Conservation (phyloP, 2,888 invertebrate genomes). For the Caenorhabditis panamensis region DNA sequence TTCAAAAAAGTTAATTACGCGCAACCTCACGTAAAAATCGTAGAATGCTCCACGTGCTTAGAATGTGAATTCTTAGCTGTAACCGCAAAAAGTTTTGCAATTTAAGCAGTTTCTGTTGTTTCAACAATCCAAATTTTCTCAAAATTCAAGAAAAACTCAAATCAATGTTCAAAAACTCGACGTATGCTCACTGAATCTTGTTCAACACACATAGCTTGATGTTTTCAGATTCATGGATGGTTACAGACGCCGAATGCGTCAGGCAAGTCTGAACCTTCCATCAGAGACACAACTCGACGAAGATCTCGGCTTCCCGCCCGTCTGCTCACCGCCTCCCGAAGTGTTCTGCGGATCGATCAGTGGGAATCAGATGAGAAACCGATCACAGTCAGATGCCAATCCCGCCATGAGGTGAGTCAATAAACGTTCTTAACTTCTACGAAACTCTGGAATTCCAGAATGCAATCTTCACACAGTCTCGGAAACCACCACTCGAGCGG, state of each 20-base stretch:
- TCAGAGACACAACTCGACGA: conserved; percentile 49
- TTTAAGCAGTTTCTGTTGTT: too few relatives aligned
- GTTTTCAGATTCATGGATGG: conserved; percentile 59
- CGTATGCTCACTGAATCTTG: too few relatives aligned
- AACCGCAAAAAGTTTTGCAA: too few relatives aligned
- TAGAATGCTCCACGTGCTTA: too few relatives aligned
- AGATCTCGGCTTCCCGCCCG: conserved; percentile 67
- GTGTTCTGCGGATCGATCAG: conserved; percentile 54
- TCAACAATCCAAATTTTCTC: too few relatives aligned
- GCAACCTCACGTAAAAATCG: too few relatives aligned
- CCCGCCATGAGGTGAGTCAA: conserved; percentile 14
- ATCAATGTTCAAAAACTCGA: too few relatives aligned
- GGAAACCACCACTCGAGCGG: conserved; percentile 10
- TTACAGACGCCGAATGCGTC: conserved; percentile 56
- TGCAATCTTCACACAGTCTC: conserved; percentile 34
- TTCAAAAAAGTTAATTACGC: too few relatives aligned
- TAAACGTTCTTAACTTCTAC: too few relatives aligned
- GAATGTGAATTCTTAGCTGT: too few relatives aligned
- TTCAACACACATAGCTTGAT: too few relatives aligned
- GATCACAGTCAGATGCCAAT: conserved; percentile 53
- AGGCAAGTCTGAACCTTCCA: conserved; percentile 59
- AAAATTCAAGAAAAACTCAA: too few relatives aligned
- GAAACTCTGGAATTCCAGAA: conserved; percentile 1
- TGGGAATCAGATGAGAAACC: conserved; percentile 56
- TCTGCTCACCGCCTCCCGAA: conserved; percentile 69